These are phyloP conservation scores for Miltochrista miniata DNA, from an alignment of 2,888 invertebrate genomes.

Conservation along the genomic window DNA sequence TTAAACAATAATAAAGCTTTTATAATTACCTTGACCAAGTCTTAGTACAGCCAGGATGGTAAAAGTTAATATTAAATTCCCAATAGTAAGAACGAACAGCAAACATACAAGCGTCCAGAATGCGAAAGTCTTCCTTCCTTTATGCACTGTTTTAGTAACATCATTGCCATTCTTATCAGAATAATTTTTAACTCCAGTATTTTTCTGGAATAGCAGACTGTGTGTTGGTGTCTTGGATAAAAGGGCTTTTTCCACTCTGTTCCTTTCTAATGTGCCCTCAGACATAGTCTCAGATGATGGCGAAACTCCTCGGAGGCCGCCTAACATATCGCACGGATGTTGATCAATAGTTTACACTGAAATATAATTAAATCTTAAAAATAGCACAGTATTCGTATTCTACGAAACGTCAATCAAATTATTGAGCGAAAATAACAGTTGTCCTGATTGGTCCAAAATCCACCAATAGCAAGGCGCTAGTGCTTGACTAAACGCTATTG, in stretches of 20 bases:
- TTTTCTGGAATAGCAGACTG: slow-evolving; percentile 55
- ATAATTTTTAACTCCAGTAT: slow-evolving; percentile 60
- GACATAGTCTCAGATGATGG: slow-evolving; percentile 74
- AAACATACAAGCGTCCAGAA: slow-evolving; percentile 91
- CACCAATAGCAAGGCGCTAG: slow-evolving; percentile 40
- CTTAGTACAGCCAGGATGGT: slow-evolving; percentile 91
- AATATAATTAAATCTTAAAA: slow-evolving; percentile 55
- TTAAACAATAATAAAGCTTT: neutral
- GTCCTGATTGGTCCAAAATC: slow-evolving; percentile 48
- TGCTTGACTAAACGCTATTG: neutral
- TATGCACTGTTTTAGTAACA: slow-evolving; percentile 63
- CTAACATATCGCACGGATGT: slow-evolving; percentile 51
- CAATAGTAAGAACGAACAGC: slow-evolving; percentile 88
- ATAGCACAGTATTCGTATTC: slow-evolving; percentile 48
- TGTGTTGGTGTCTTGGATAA: slow-evolving; percentile 67
- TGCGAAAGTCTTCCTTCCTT: slow-evolving; percentile 86
- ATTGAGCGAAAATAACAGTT: slow-evolving; percentile 60
- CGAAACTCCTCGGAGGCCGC: slow-evolving; percentile 64
- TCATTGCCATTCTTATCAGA: slow-evolving; percentile 77
- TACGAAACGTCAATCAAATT: slow-evolving; percentile 56
- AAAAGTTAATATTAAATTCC: slow-evolving; percentile 91
- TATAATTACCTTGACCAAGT: slow-evolving; percentile 85
- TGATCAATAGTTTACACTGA: slow-evolving; percentile 33
- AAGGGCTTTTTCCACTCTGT: slow-evolving; percentile 71
- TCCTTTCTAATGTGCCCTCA: slow-evolving; percentile 66